These are phyloP conservation scores for Lasioglossum villosulum DNA, from an alignment of 2,888 invertebrate genomes.

Conservation along the genomic window DNA sequence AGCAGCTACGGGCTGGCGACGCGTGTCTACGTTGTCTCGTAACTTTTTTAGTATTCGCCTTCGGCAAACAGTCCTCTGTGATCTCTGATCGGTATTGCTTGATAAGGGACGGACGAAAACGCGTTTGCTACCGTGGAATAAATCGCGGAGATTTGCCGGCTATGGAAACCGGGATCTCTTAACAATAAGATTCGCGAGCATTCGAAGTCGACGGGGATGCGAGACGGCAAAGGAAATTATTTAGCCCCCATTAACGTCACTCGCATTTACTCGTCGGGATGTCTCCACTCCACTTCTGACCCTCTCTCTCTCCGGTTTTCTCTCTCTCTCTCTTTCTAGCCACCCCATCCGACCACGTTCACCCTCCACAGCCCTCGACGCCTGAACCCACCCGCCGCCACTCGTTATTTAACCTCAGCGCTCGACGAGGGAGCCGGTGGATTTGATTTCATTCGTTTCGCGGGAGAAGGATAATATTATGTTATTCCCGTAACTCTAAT, in stretches of 20 bases:
- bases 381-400: conserved; percentile 64
- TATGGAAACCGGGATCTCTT: conserved; percentile 29
- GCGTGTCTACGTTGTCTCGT: not conserved
- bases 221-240: conserved; percentile 80
- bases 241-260: conserved; percentile 82
- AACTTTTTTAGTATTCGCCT: conserved; percentile 15
- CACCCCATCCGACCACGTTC: conserved; percentile 19
- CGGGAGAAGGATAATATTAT: conserved; percentile 71
- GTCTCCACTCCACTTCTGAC: conserved; percentile 57
- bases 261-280: conserved; percentile 76
- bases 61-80: not conserved
- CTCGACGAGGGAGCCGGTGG: conserved; percentile 62
- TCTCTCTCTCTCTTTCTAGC: not conserved
- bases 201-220: conserved; percentile 64
- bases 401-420: conserved; percentile 76
- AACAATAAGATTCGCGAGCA: conserved; percentile 61
- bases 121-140: conserved; percentile 11
- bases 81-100: not conserved
- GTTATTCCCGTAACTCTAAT: conserved; percentile 70
- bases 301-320: conserved; percentile 10
- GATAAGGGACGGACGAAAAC: not conserved
- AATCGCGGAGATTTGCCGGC: conserved; percentile 32
- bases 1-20: not conserved
- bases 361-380: conserved; percentile 45
- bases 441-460: conserved; percentile 76